Percentiles rank a stretch among this genome's conserved stretches.
These are phyloP conservation scores for Tringa solitaria DNA, from an alignment of 2,113 vertebrate genomes.

Conservation along the genomic window DNA sequence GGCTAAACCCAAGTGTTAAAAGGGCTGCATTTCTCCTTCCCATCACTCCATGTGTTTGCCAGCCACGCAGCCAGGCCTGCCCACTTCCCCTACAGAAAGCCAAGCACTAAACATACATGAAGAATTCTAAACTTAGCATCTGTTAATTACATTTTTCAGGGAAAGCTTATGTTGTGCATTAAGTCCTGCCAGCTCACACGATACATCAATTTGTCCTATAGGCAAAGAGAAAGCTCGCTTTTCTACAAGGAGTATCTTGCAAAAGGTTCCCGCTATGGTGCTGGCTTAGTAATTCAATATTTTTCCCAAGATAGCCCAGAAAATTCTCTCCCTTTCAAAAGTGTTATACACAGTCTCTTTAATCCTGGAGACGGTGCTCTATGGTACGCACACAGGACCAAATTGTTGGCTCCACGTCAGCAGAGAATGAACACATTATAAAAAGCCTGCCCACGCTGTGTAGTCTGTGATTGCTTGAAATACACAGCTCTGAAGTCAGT, in stretches of 20 bases:
- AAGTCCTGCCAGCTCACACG: not conserved
- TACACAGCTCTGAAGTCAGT: not conserved
- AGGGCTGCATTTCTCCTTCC: not conserved
- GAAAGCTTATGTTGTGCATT: not conserved
- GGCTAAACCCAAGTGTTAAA: not conserved
- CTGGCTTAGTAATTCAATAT: not conserved
- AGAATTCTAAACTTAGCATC: not conserved
- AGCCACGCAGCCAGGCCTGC: not conserved
- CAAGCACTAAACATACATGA: not conserved
- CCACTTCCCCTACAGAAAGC: not conserved
- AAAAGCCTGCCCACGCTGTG: not conserved
- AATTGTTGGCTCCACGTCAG: not conserved
- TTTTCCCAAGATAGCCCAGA: not conserved
- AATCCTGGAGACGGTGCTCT: not conserved
- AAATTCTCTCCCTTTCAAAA: not conserved
- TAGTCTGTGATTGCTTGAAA: not conserved
- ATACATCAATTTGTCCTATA: not conserved
- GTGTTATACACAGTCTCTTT: not conserved
- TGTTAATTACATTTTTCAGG: not conserved
- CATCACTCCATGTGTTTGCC: not conserved
- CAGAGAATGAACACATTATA: not conserved
- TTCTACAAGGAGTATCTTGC: not conserved
- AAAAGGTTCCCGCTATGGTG: not conserved
- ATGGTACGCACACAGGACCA: not conserved
- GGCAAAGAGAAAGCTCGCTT: not conserved